Evolutionary conservation across 23 tunicate genomes (phyloP).

Genomic region (Trididemnum clinides): DNA sequence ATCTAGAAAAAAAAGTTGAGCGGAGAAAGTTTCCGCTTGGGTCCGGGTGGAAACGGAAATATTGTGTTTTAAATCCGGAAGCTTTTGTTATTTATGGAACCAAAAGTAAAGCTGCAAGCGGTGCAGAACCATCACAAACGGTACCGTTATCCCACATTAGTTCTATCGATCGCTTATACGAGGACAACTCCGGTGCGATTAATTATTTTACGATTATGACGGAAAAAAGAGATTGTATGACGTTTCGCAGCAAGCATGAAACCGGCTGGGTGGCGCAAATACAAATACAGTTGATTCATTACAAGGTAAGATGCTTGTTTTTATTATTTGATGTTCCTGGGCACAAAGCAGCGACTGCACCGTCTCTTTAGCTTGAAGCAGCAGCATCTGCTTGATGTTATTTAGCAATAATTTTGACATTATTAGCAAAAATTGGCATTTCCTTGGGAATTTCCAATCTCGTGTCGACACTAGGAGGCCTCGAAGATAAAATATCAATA

Average conservation of each 20-base stretch:
- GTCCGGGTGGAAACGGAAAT: constrained; percentile 56
- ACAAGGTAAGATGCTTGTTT: constrained; percentile 66
- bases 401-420: too few relatives aligned
- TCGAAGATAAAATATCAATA: too few relatives aligned
- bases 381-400: too few relatives aligned
- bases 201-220: constrained; percentile 46
- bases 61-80: constrained; percentile 50
- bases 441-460: too few relatives aligned
- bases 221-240: constrained; percentile 38
- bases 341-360: too few relatives aligned
- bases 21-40: constrained; percentile 42
- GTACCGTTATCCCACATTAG: constrained; percentile 60
- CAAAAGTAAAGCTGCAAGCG: constrained; percentile 21
- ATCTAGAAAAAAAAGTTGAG: constrained; percentile 55
- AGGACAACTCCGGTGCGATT: not conserved
- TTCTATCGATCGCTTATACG: not conserved
- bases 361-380: too few relatives aligned
- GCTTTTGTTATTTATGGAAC: constrained; percentile 35
- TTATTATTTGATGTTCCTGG: too few relatives aligned
- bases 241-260: constrained; percentile 37
- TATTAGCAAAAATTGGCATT: too few relatives aligned
- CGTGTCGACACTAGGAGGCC: too few relatives aligned
- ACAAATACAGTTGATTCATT: constrained; percentile 66
- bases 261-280: constrained; percentile 66
- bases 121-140: constrained; percentile 11